These are phyloP conservation scores for Hyposoter dolosus DNA, from an alignment of 2,888 invertebrate species.

Conservation along the genomic window DNA sequence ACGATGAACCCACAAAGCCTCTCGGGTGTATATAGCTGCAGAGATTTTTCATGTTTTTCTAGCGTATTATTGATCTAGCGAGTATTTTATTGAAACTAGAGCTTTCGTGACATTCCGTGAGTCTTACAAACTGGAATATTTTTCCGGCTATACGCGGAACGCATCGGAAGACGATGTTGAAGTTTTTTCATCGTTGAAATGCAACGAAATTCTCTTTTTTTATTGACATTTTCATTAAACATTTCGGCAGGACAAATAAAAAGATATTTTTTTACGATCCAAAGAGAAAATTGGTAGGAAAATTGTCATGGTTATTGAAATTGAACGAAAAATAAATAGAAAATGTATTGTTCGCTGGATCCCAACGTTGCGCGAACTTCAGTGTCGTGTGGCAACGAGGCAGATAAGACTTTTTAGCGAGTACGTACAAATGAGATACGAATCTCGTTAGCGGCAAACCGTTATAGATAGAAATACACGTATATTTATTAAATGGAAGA, in stretches of 20 bases:
- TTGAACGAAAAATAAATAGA: no score
- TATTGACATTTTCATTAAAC: no score
- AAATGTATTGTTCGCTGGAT: no score
- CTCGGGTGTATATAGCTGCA: neutral
- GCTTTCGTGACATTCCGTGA: neutral
- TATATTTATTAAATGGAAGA: neutral
- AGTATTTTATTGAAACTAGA: neutral
- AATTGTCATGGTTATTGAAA: no score
- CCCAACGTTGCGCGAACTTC: no score
- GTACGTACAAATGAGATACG: constrained; percentile 23
- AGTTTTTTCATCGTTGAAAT: no score
- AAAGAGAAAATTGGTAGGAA: no score
- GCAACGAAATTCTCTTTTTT: no score
- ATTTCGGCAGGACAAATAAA: no score
- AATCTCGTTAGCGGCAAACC: constrained; percentile 47
- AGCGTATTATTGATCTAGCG: neutral
- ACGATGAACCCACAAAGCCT: neutral
- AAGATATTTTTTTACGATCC: no score
- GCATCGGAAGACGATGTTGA: no score
- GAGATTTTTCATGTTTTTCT: neutral
- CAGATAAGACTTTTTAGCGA: constrained; percentile 11
- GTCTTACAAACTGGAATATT: neutral
- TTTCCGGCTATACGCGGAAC: neutral
- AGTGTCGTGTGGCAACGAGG: constrained; percentile 30
- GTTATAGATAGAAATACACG: constrained; percentile 47